These are phyloP conservation scores for Hormaphis cornu DNA, from an alignment of 1,140 invertebrate genomes.

Conservation along the genomic window DNA sequence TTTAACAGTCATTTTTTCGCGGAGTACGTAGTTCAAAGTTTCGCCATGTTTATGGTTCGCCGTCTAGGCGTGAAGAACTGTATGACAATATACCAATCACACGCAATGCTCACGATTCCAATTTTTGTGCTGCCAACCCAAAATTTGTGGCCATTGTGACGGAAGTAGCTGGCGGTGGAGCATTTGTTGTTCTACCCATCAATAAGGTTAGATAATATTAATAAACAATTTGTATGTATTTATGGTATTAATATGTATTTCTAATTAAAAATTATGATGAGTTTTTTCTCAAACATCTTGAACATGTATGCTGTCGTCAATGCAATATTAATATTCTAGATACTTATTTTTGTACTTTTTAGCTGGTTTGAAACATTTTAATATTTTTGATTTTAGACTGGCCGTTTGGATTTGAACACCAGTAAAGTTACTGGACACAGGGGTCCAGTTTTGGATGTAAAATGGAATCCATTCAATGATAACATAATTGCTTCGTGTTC, in stretches of 20 bases:
- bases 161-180: constrained; percentile 86
- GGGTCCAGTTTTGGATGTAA: constrained; percentile 73
- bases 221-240: background rate
- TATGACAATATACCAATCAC: constrained; percentile 91
- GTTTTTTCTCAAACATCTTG: background rate
- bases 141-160: constrained; percentile 91
- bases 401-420: constrained; percentile 64
- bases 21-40: constrained; percentile 83
- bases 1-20: constrained; percentile 61
- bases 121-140: constrained; percentile 86
- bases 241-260: background rate
- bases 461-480: constrained; percentile 89
- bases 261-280: background rate
- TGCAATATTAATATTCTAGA: too few species aligned
- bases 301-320: constrained; percentile 4
- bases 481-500: constrained; percentile 91
- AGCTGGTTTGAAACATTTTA: background rate
- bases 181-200: constrained; percentile 82
- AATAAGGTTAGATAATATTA: constrained; percentile 60
- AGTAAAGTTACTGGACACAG: constrained; percentile 70
- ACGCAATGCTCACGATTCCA: constrained; percentile 81
- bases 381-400: constrained; percentile 49
- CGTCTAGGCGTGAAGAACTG: constrained; percentile 76
- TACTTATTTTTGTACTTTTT: background rate
- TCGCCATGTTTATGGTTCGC: constrained; percentile 83